These are phyloP conservation scores for Bradypodion ventrale DNA, from an alignment of 2,797 vertebrate species.

Conservation along the genomic window DNA sequence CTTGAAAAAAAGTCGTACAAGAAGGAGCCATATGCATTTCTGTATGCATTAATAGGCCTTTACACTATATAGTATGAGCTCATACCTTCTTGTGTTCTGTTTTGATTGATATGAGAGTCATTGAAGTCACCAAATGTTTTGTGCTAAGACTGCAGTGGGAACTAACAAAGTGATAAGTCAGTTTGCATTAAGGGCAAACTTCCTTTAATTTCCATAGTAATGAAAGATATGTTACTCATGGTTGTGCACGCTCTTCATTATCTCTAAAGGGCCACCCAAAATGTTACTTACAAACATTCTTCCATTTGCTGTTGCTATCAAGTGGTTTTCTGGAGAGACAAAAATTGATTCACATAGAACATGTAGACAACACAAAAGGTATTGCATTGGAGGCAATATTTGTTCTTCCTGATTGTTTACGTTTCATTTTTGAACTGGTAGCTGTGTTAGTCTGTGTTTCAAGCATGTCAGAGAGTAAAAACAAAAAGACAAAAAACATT, in stretches of 20 bases:
- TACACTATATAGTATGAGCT: conserved; percentile 48
- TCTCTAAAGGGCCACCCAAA: conserved; percentile 26
- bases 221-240: conserved; percentile 2
- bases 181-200: conserved; percentile 64
- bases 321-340: conserved; percentile 27
- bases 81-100: conserved; percentile 60
- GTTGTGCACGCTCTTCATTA: conserved; percentile 9
- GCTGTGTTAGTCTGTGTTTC: no score
- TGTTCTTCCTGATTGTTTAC: no score
- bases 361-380: conserved; percentile 26
- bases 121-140: conserved; percentile 52
- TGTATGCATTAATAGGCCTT: conserved; percentile 51
- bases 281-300: conserved; percentile 22
- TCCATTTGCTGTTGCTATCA: conserved; percentile 20
- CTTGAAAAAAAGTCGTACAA: conserved; percentile 50
- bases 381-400: conserved; percentile 14
- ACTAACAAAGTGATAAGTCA: conserved; percentile 43
- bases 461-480: no score
- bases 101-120: conserved; percentile 43
- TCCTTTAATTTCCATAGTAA: conserved; percentile 40
- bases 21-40: conserved; percentile 55
- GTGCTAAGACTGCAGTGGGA: conserved; percentile 57
- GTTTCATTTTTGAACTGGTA: no score
- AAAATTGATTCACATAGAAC: conserved; percentile 42
- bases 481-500: no score